Percentiles rank a stretch among this genome's conserved stretches.
phyloP scores from a whole-genome alignment of 1,140 invertebrate species.

The Dendrolimus kikuchii region DNA sequence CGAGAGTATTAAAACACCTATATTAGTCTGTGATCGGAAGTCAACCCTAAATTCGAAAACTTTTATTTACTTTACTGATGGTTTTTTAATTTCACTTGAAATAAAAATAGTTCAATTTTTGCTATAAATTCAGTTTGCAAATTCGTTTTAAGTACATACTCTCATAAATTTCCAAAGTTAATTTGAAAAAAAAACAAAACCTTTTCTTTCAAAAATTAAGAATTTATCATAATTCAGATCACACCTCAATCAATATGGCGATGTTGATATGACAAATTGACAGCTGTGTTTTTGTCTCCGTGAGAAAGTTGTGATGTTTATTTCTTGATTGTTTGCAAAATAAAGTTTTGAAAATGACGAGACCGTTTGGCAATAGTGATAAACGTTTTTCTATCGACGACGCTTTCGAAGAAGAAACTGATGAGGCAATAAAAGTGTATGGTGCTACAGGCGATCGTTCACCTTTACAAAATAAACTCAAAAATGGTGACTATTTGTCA shows the following conservation, averaged over 20 bases:
- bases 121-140: no score
- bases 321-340: conserved; percentile 39
- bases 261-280: conserved; percentile 63
- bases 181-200: no score
- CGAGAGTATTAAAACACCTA: no score
- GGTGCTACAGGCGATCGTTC: conserved; percentile 77
- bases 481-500: conserved; percentile 59
- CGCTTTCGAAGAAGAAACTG: conserved; percentile 86
- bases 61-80: no score
- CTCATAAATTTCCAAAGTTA: no score
- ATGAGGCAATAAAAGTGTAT: conserved; percentile 84
- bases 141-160: no score
- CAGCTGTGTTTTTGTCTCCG: conserved; percentile 54
- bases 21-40: no score
- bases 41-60: no score
- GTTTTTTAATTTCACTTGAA: no score
- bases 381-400: conserved; percentile 86
- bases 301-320: conserved; percentile 51
- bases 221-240: conserved; percentile 10
- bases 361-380: conserved; percentile 60
- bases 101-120: no score
- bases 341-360: conserved; percentile 57
- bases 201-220: no score
- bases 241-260: conserved; percentile 55
- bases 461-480: conserved; percentile 69